A percentile compares a stretch with the other conserved stretches of the same genome.
Evolutionary conservation across 2,797 vertebrate species (phyloP).

Genomic region (Tamandua tetradactyla): DNA sequence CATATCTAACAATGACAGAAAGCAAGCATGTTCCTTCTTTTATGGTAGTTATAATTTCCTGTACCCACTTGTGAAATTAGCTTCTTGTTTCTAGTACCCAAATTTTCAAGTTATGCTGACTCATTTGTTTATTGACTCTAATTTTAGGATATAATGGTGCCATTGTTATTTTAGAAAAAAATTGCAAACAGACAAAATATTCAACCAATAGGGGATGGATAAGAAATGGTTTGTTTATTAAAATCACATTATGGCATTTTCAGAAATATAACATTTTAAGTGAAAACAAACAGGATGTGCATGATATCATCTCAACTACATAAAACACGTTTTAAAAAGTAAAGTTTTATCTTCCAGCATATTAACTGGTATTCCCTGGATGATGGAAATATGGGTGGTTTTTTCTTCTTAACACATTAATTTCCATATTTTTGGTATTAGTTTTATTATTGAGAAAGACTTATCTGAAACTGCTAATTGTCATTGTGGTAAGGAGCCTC

Average conservation of each 20-base stretch:
- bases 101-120: not conserved
- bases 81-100: not conserved
- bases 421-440: not conserved
- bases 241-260: not conserved
- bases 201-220: not conserved
- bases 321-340: constrained; percentile 25
- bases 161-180: not conserved
- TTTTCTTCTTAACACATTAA: not conserved
- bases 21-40: not conserved
- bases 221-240: not conserved
- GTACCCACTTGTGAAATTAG: not conserved
- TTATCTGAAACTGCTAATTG: not conserved
- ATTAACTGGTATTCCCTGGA: not conserved
- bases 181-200: not conserved
- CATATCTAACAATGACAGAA: not conserved
- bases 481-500: not conserved
- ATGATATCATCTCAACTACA: not conserved
- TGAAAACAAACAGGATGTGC: not conserved
- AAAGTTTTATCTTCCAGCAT: not conserved
- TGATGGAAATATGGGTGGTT: not conserved
- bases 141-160: not conserved
- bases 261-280: not conserved
- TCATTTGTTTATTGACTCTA: not conserved
- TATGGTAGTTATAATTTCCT: not conserved
- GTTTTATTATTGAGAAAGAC: not conserved